Percentiles rank a stretch among this genome's conserved stretches.
These are phyloP conservation scores for Latrodectus elegans DNA, from an alignment of 2,888 invertebrate genomes.

Conservation along the genomic window DNA sequence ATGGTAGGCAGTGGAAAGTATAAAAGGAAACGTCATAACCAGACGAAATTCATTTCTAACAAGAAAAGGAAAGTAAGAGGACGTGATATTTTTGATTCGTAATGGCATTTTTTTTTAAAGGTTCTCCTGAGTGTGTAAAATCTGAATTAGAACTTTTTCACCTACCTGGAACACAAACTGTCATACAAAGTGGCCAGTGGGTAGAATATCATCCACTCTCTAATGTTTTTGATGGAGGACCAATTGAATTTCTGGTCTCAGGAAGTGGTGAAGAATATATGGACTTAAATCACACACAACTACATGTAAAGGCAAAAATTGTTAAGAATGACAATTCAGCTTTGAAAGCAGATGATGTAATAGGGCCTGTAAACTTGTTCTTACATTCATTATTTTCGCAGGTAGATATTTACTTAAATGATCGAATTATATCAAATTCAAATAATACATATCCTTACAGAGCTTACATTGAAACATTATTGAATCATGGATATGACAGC, in stretches of 20 bases:
- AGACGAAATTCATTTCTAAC: conserved; percentile 6
- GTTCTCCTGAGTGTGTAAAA: conserved; percentile 49
- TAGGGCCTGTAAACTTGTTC: conserved; percentile 38
- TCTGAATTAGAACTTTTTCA: conserved; percentile 40
- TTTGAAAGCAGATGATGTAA: background rate
- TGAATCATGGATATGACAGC: conserved; percentile 37
- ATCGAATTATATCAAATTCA: conserved; percentile 17
- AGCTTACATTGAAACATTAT: conserved; percentile 36
- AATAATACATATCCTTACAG: conserved; percentile 40
- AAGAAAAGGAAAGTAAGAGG: background rate
- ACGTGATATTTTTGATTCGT: conserved; percentile 13
- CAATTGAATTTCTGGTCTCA: conserved; percentile 47
- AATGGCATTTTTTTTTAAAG: conserved; percentile 26
- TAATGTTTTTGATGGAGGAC: conserved; percentile 37
- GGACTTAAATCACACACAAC: conserved; percentile 23
- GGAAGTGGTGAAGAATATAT: conserved; percentile 46
- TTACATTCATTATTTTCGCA: conserved; percentile 44
- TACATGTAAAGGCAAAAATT: conserved; percentile 47
- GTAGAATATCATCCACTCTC: conserved; percentile 51
- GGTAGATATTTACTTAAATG: conserved; percentile 40
- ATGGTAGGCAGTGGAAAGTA: conserved; percentile 33
- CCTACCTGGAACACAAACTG: conserved; percentile 34
- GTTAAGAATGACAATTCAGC: conserved; percentile 14
- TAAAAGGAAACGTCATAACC: conserved; percentile 32
- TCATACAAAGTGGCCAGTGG: conserved; percentile 41